Base-by-base conservation (phyloP, 1,140 invertebrate genomes). In the Temnothorax nylanderi region DNA sequence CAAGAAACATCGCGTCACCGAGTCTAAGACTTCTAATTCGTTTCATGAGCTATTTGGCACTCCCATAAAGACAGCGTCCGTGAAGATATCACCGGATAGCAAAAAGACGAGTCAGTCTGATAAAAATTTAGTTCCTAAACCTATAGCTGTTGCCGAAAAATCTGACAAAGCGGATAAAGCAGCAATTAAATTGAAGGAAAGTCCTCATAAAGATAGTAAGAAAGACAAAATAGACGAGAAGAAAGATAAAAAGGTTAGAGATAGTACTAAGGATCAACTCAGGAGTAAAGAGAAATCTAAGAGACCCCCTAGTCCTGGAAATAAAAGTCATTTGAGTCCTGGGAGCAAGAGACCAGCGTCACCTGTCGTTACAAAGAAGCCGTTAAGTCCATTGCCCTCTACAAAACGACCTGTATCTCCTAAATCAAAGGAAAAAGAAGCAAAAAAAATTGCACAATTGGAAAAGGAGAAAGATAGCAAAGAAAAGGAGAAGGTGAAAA, bases 21-120 rank as follows among this genome's bases (percentile, higher is more conserved):
- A 97, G 90, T 94, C 96, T 47, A 97, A 96, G 91, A 94, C 94
- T 91, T 96, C 96, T 86, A 97, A 96, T 90, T 96, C 97, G 69
- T 98, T 98, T 94, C 97, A 97, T 56, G 97, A 97, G 87, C 94
- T 99, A 69, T 98, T 98, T 95, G 98, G 98, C 0, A 94, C 97
- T 47, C 97, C 98, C 1, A 97, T 98, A 82, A 98, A 98, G 92
- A 96, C 96, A 5, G 54, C 80, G 0, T 95, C 96, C 82, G 87
- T 92, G 3, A 97, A 97, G 94, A 94, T 96, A 65, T 97, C 96
- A 37, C 96, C 96, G 1, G 97, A 97, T 54, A 94, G 82, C 78
- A 96, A 96, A 34, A 97, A 97, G 91, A 74, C 85, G 10, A 85
- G 69, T 5, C 89, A 91, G 4, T 89, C 91, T 78, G 97, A 96